These are phyloP conservation scores for Botia almorhae DNA, from an alignment of 2,797 vertebrate genomes.

Conservation along the genomic window DNA sequence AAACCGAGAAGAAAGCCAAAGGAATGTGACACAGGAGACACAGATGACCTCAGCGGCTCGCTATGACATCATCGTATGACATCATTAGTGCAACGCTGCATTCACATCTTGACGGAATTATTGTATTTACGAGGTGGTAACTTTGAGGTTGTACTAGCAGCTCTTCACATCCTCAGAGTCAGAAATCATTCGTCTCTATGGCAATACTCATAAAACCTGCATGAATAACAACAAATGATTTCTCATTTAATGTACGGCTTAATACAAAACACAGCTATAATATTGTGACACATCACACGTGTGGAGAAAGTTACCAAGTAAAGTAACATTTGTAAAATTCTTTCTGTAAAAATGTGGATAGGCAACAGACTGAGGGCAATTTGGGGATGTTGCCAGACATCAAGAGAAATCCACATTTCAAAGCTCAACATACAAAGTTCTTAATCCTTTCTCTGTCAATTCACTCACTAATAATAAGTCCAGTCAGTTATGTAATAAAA, in stretches of 20 bases:
- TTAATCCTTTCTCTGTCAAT: too few relatives aligned
- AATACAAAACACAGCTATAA: too few relatives aligned
- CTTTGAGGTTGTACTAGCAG: neutral
- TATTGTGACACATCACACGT: too few relatives aligned
- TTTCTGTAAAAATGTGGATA: too few relatives aligned
- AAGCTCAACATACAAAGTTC: too few relatives aligned
- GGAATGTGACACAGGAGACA: neutral
- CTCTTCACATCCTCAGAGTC: neutral
- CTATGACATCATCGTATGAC: constrained; percentile 3
- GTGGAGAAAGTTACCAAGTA: too few relatives aligned
- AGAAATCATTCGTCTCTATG: neutral
- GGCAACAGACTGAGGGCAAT: too few relatives aligned
- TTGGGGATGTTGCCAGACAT: too few relatives aligned
- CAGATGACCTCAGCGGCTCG: constrained; percentile 6
- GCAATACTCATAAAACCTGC: neutral
- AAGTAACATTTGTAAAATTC: too few relatives aligned
- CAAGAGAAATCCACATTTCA: too few relatives aligned
- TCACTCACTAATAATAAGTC: neutral
- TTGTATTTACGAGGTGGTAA: neutral
- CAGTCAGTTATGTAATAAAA: neutral
- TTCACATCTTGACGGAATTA: neutral
- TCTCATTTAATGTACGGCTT: neutral
- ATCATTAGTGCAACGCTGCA: neutral
- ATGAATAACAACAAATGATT: neutral
- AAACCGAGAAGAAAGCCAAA: neutral